Evolutionary conservation across 2,113 vertebrate genomes (phyloP).

Genomic region (Tonatia bakeri): DNA sequence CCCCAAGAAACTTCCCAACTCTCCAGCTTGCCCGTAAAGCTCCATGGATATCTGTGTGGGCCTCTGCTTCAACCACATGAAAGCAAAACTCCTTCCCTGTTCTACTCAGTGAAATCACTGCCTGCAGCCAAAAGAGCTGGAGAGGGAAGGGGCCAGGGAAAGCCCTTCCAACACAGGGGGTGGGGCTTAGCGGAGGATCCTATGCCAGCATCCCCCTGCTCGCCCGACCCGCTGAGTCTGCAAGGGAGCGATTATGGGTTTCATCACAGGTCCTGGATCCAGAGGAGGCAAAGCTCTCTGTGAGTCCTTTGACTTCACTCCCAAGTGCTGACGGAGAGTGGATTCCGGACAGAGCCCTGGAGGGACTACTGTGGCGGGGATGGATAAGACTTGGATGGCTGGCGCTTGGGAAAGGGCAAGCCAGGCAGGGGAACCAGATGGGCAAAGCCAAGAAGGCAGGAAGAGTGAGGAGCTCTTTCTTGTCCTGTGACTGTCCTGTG

Average conservation of each 20-base stretch:
- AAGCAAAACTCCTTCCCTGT: conserved; percentile 71
- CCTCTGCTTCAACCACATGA: conserved; percentile 77
- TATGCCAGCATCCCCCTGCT: conserved; percentile 53
- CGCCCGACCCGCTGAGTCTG: conserved; percentile 59
- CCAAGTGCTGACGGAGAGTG: neutral
- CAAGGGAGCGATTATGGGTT: neutral
- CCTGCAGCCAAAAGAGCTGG: conserved; percentile 72
- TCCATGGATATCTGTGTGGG: conserved; percentile 4
- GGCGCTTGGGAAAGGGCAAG: rapidly evolving
- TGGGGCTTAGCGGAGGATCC: conserved; percentile 55
- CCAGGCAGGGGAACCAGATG: rapidly evolving
- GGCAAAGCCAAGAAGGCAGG: neutral
- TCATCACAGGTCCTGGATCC: neutral
- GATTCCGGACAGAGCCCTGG: neutral
- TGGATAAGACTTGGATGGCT: rapidly evolving
- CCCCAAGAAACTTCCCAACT: conserved; percentile 15
- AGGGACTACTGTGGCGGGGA: rapidly evolving
- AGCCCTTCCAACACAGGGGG: conserved; percentile 54
- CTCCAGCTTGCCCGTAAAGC: conserved; percentile 69
- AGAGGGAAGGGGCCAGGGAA: conserved; percentile 5
- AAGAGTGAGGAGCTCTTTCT: rapidly evolving
- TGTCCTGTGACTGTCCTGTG: too few species aligned
- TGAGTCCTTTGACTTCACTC: neutral
- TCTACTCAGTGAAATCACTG: conserved; percentile 78
- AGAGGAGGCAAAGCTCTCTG: rapidly evolving